These are phyloP conservation scores for Cygnus atratus DNA, from an alignment of 2,113 vertebrate species.

Conservation along the genomic window DNA sequence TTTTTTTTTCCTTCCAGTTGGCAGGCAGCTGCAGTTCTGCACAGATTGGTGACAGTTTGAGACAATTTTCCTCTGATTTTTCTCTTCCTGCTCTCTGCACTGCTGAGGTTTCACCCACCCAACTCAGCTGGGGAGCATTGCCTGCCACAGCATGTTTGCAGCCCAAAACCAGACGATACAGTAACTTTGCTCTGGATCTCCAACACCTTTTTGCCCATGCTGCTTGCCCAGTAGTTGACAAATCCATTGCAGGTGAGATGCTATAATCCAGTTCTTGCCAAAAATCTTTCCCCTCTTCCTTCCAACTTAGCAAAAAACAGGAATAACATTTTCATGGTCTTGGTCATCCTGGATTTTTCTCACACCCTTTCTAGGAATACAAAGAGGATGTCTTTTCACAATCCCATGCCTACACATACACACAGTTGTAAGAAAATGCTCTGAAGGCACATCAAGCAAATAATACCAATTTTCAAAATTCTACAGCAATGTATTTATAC, in stretches of 20 bases:
- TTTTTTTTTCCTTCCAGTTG: not conserved
- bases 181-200: not conserved
- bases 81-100: not conserved
- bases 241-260: not conserved
- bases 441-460: slow-evolving; percentile 71
- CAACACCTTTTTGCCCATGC: not conserved
- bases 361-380: not conserved
- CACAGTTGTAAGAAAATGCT: slow-evolving; percentile 28
- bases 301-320: not conserved
- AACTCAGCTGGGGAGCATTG: not conserved
- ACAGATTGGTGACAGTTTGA: not conserved
- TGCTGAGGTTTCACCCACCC: not conserved
- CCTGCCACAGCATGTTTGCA: not conserved
- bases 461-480: slow-evolving; percentile 76
- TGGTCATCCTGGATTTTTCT: not conserved
- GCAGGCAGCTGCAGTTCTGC: not conserved
- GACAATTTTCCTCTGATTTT: not conserved
- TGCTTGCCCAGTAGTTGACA: not conserved
- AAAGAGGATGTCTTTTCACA: not conserved
- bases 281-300: not conserved
- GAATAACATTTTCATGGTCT: not conserved
- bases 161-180: not conserved
- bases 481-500: slow-evolving; percentile 78
- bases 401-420: not conserved
- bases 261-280: not conserved